These are phyloP conservation scores for Trichechus manatus DNA, from an alignment of 2,113 vertebrate genomes.

Conservation along the genomic window DNA sequence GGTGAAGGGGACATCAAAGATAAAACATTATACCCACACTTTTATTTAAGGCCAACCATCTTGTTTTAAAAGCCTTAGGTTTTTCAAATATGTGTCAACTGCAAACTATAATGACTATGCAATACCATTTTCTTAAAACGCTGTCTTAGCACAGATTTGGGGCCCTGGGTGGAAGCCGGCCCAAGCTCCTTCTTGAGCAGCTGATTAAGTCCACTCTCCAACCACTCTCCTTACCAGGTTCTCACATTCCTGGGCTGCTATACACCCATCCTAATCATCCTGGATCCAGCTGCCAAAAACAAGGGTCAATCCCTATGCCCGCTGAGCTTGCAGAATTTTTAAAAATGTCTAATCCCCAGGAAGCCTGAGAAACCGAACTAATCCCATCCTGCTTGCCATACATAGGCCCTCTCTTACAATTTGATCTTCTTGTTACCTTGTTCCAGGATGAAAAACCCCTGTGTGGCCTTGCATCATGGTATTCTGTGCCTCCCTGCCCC, in stretches of 20 bases:
- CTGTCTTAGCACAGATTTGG: not conserved
- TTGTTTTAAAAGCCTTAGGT: slow-evolving; percentile 13
- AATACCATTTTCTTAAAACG: not conserved
- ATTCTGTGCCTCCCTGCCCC: not conserved
- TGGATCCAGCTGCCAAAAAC: not conserved
- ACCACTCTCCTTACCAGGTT: not conserved
- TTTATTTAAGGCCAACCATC: not conserved
- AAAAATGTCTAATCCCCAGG: not conserved
- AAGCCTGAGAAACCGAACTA: not conserved
- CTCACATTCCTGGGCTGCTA: not conserved
- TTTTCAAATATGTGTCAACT: not conserved
- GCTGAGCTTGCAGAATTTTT: not conserved
- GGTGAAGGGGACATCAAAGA: not conserved
- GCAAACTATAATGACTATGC: not conserved
- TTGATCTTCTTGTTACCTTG: not conserved
- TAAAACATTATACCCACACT: not conserved
- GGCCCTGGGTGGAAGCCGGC: not conserved
- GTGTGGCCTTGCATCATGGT: not conserved
- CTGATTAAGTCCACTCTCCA: not conserved
- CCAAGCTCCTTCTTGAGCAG: not conserved
- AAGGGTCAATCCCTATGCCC: not conserved
- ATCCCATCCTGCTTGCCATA: not conserved
- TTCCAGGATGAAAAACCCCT: not conserved
- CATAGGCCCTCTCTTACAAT: not conserved
- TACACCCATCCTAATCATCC: not conserved